phyloP scores from a whole-genome alignment of 1,140 invertebrate genomes.

The Drosophila kohkoa region DNA sequence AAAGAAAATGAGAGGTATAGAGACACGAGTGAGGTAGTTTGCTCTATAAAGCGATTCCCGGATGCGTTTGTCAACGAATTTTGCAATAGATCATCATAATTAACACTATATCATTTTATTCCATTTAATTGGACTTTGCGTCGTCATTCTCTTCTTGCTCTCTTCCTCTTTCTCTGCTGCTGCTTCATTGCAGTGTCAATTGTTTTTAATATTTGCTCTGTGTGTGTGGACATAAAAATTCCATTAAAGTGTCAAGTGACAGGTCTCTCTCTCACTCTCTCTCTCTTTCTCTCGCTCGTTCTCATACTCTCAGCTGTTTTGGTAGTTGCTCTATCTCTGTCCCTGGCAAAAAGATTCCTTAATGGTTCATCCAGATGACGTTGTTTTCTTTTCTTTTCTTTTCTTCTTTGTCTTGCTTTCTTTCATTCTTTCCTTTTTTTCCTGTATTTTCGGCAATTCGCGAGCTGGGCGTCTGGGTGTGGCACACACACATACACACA shows the following conservation, averaged over 20 bases:
- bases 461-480: slow-evolving; percentile 16
- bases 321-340: neutral
- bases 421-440: neutral
- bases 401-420: neutral
- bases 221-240: slow-evolving; percentile 63
- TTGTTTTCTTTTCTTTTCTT: slow-evolving; percentile 10
- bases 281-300: slow-evolving; percentile 2
- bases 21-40: neutral
- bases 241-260: slow-evolving; percentile 78
- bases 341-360: neutral
- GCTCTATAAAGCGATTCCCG: slow-evolving; percentile 1
- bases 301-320: slow-evolving; percentile 2
- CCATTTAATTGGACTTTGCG: slow-evolving; percentile 8
- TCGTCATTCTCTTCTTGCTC: neutral
- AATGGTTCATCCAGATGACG: slow-evolving; percentile 18
- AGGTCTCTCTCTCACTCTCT: slow-evolving; percentile 28
- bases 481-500: slow-evolving; percentile 10
- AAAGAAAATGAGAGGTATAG: neutral
- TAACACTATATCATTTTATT: slow-evolving; percentile 15
- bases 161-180: neutral
- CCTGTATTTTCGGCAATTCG: slow-evolving; percentile 11
- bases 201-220: slow-evolving; percentile 13
- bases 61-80: slow-evolving; percentile 11
- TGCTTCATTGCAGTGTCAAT: slow-evolving; percentile 6
- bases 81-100: slow-evolving; percentile 18